Conservation (phyloP, 92 coral and sea anemone genomes). For the Siderastrea siderea region DNA sequence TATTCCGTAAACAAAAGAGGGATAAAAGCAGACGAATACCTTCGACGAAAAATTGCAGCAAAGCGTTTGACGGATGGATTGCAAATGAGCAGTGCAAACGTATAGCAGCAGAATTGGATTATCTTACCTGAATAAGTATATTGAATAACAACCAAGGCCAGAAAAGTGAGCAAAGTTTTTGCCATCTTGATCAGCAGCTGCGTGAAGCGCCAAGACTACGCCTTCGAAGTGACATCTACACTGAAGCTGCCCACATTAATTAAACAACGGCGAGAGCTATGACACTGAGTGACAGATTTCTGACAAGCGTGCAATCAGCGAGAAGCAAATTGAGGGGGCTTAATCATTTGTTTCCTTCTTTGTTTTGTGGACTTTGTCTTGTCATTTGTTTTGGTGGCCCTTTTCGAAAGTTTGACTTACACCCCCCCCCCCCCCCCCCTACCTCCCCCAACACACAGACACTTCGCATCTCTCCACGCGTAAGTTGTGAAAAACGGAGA, state of each 20-base stretch:
- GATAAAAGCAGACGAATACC: too few relatives aligned
- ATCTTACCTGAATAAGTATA: slow-evolving; percentile 18
- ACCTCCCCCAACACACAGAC: too few relatives aligned
- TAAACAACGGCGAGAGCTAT: not conserved
- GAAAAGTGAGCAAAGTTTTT: slow-evolving; percentile 1
- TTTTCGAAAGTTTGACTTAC: too few relatives aligned
- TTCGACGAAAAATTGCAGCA: not conserved
- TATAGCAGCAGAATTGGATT: not conserved
- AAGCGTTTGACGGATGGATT: not conserved
- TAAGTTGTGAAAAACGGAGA: too few relatives aligned
- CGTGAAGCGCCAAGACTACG: slow-evolving; percentile 12
- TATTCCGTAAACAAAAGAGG: not conserved
- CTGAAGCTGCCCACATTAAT: not conserved
- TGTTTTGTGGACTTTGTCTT: too few relatives aligned
- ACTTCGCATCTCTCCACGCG: too few relatives aligned
- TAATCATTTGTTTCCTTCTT: too few relatives aligned
- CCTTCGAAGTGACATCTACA: not conserved
- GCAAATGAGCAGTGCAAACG: not conserved
- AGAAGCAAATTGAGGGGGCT: too few relatives aligned
- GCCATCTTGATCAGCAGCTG: slow-evolving; percentile 9
- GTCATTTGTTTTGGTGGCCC: too few relatives aligned
- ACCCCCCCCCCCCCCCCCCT: too few relatives aligned
- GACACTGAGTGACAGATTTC: not conserved
- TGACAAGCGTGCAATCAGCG: not conserved
- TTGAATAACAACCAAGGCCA: not conserved